Conservation (phyloP, 2,888 invertebrate genomes). For the Apodemia zela region DNA sequence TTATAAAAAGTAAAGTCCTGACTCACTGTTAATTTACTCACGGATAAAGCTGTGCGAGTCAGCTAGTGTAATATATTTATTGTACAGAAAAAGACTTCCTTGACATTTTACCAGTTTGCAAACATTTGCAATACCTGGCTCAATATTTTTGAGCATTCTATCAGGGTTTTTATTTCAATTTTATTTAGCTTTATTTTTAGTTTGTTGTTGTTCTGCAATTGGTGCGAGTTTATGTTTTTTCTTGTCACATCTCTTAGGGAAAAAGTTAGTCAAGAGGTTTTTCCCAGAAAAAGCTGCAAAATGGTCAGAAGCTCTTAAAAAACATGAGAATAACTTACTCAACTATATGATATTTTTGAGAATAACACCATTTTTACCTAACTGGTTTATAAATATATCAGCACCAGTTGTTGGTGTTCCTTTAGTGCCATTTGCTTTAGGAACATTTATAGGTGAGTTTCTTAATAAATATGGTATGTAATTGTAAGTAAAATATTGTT, state of each 20-base stretch:
- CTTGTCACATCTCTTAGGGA: slow-evolving; percentile 93
- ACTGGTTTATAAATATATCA: slow-evolving; percentile 99
- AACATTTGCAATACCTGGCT: slow-evolving; percentile 99
- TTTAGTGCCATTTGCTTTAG: slow-evolving; percentile 93
- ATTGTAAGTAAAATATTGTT: neutral
- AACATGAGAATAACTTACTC: slow-evolving; percentile 93
- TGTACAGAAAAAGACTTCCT: slow-evolving; percentile 16
- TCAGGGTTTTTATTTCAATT: slow-evolving; percentile 98
- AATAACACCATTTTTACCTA: slow-evolving; percentile 98
- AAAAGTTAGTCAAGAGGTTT: slow-evolving; percentile 90
- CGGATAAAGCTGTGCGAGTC: too few relatives aligned
- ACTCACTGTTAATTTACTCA: too few relatives aligned
- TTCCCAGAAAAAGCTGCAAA: slow-evolving; percentile 92
- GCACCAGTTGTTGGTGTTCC: slow-evolving; percentile 99
- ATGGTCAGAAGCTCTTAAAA: slow-evolving; percentile 92
- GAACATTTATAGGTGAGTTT: slow-evolving; percentile 93
- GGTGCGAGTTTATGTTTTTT: slow-evolving; percentile 98
- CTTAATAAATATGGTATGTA: slow-evolving; percentile 1
- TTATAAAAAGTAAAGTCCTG: too few relatives aligned
- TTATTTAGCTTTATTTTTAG: slow-evolving; percentile 91
- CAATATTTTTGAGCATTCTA: slow-evolving; percentile 97
- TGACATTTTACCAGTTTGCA: slow-evolving; percentile 86
- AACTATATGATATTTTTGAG: slow-evolving; percentile 98
- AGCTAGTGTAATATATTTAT: too few relatives aligned
- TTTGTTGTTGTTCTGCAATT: slow-evolving; percentile 95